A percentile compares a stretch with the other conserved stretches of the same genome.
Conservation (phyloP, 1,140 invertebrate species). For the Diplogasteroides magnus region DNA sequence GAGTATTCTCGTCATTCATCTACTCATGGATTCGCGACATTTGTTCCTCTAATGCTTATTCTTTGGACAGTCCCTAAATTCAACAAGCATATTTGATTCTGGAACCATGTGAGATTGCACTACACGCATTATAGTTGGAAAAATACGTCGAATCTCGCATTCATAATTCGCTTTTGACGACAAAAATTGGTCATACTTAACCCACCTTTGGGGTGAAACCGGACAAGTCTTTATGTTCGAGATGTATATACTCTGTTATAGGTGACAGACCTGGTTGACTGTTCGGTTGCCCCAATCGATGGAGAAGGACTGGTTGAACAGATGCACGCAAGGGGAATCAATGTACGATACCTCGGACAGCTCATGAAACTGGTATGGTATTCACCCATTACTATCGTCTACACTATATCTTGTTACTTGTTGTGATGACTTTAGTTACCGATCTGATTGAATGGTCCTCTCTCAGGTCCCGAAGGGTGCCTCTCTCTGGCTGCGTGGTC, state of each 20-base stretch:
- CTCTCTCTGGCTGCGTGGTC: not conserved
- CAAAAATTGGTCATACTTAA: too few relatives aligned
- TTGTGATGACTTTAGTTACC: not conserved
- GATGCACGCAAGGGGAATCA: constrained; percentile 84
- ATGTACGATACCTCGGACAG: constrained; percentile 88
- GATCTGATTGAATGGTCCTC: not conserved
- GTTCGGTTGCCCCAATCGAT: constrained; percentile 71
- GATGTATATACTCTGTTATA: too few relatives aligned
- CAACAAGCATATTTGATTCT: too few relatives aligned
- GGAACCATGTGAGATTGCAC: too few relatives aligned
- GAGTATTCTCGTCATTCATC: not conserved
- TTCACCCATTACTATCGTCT: constrained; percentile 52
- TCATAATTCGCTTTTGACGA: too few relatives aligned
- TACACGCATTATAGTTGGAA: not conserved
- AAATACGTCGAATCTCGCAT: too few relatives aligned
- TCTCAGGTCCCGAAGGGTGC: not conserved
- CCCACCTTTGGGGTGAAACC: too few relatives aligned
- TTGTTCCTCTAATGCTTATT: too few relatives aligned
- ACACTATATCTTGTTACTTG: constrained; percentile 65
- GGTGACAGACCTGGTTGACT: too few relatives aligned
- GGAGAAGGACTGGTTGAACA: constrained; percentile 86
- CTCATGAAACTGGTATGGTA: constrained; percentile 62
- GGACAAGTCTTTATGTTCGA: too few relatives aligned
- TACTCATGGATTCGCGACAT: too few relatives aligned
- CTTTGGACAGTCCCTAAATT: too few relatives aligned